Conservation (phyloP, 1,140 invertebrate genomes). For the Papilio polytes region DNA sequence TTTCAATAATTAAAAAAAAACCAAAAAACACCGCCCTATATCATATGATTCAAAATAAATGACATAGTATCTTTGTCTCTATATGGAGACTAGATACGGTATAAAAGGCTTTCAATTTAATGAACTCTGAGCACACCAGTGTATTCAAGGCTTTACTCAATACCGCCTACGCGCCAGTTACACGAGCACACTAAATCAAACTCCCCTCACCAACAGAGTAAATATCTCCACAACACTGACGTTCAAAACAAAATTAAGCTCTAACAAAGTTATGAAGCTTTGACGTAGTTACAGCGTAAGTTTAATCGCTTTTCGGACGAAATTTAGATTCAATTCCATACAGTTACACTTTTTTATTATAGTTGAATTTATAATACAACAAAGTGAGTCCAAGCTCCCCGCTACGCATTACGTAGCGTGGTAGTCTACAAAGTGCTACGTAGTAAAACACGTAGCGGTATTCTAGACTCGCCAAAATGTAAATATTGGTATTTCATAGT, state of each 20-base stretch:
- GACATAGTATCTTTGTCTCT: background rate
- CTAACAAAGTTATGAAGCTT: background rate
- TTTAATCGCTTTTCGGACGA: background rate
- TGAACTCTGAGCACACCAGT: background rate
- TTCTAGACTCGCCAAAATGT: background rate
- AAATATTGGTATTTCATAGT: background rate
- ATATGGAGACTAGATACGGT: background rate
- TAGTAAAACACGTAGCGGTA: background rate
- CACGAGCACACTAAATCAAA: background rate
- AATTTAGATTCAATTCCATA: background rate
- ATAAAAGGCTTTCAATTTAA: constrained; percentile 12
- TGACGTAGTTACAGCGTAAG: constrained; percentile 1
- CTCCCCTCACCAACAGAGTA: background rate
- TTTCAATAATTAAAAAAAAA: no score
- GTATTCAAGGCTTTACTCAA: background rate
- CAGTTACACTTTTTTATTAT: no score
- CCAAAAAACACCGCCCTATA: no score
- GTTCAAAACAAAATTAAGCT: constrained; percentile 6
- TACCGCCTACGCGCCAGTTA: background rate
- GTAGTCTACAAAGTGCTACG: background rate
- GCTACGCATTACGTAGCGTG: background rate
- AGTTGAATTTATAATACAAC: background rate
- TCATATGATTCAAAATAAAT: background rate
- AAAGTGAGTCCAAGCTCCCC: background rate
- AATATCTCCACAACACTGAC: background rate